A percentile compares a stretch with the other conserved stretches of the same genome.
Evolutionary conservation across 2,888 invertebrate genomes (phyloP).

Genomic region (Phytoseiulus persimilis): DNA sequence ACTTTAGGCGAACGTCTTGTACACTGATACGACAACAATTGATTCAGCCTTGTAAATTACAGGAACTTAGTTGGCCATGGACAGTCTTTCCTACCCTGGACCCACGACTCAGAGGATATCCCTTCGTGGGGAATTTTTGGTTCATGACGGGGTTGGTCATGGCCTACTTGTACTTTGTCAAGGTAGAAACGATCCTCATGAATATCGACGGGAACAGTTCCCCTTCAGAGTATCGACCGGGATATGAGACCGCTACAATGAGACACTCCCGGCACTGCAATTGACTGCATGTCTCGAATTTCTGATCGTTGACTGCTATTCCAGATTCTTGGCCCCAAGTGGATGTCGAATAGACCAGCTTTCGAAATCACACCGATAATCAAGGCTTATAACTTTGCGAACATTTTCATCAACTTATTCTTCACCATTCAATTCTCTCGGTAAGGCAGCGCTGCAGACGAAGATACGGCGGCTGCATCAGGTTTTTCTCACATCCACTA

Average conservation of each 20-base stretch:
- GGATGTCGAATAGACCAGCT: background rate
- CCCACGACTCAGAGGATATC: slow-evolving; percentile 23
- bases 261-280: no score
- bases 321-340: slow-evolving; percentile 14
- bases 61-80: slow-evolving; percentile 16
- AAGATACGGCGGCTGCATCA: no score
- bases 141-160: slow-evolving; percentile 11
- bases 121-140: slow-evolving; percentile 28
- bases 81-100: slow-evolving; percentile 11
- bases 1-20: no score
- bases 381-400: slow-evolving; percentile 28
- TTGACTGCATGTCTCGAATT: no score
- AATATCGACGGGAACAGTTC: no score
- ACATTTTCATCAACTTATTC: slow-evolving; percentile 26
- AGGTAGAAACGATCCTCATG: background rate
- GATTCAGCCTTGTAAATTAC: background rate
- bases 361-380: slow-evolving; percentile 9
- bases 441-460: background rate
- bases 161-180: slow-evolving; percentile 28
- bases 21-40: no score
- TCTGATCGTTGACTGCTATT: background rate
- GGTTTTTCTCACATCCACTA: background rate
- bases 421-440: slow-evolving; percentile 16
- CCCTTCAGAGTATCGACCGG: no score
- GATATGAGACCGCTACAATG: no score